A percentile compares a stretch with the other conserved stretches of the same genome.
These are phyloP conservation scores for Gadus chalcogrammus DNA, from an alignment of 2,113 vertebrate genomes.

Conservation along the genomic window DNA sequence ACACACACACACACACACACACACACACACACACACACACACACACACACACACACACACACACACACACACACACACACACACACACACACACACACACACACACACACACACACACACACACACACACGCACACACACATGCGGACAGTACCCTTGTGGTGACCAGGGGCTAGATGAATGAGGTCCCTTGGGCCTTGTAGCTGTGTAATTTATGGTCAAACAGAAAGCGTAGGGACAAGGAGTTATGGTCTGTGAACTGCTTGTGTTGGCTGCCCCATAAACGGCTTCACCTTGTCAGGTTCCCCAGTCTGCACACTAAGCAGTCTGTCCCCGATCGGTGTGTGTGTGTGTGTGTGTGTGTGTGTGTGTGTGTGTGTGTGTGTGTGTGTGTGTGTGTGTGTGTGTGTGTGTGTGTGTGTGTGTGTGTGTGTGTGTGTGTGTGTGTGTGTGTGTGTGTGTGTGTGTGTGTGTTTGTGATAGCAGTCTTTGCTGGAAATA, in stretches of 20 bases:
- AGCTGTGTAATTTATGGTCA: conserved; percentile 74
- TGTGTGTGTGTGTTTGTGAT: conserved; percentile 14
- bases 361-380: conserved; percentile 14
- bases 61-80: no score
- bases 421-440: conserved; percentile 3
- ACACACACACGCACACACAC: conserved; percentile 15
- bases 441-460: no score
- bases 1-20: no score
- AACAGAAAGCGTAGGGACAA: conserved; percentile 74
- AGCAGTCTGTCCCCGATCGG: conserved; percentile 12
- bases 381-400: conserved; percentile 19
- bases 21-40: no score
- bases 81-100: conserved; percentile 5
- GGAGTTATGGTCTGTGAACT: conserved; percentile 80
- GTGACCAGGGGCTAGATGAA: conserved; percentile 53
- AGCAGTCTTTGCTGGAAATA: conserved; percentile 47
- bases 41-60: no score
- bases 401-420: conserved; percentile 13
- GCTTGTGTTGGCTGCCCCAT: conserved; percentile 76
- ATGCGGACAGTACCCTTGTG: conserved; percentile 15
- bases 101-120: conserved; percentile 30
- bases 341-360: conserved; percentile 18
- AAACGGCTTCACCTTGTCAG: conserved; percentile 74
- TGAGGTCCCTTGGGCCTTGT: conserved; percentile 63
- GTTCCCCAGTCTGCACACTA: conserved; percentile 40